Conservation (phyloP, 2,113 vertebrate species). For the Xyliphius kryptos region DNA sequence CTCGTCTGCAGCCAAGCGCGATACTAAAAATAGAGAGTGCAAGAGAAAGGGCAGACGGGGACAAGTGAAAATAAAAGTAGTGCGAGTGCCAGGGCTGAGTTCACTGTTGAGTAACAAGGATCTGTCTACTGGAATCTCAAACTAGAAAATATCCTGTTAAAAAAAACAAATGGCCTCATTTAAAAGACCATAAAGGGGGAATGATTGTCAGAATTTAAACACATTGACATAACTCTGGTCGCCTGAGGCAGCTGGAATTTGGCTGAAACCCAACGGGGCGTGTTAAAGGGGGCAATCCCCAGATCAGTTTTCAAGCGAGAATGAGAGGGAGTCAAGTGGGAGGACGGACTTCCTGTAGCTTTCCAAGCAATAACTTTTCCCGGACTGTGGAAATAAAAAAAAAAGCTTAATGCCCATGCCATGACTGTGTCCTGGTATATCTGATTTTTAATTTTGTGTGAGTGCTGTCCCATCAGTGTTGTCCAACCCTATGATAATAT, state of each 20-base stretch:
- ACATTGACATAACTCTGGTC: not conserved
- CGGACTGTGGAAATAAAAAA: not conserved
- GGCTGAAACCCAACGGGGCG: too few species aligned
- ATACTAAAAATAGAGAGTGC: conserved; percentile 59
- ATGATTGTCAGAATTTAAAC: not conserved
- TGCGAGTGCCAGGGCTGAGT: too few species aligned
- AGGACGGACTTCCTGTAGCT: conserved; percentile 26
- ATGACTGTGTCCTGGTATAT: not conserved
- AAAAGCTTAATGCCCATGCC: not conserved
- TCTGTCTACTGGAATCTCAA: too few species aligned
- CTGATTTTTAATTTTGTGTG: not conserved
- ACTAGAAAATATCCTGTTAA: not conserved
- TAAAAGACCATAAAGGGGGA: not conserved
- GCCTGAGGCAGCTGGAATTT: not conserved
- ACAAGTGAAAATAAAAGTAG: too few species aligned
- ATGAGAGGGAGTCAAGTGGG: not conserved
- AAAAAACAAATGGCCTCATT: not conserved
- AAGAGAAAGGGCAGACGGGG: conserved; percentile 15
- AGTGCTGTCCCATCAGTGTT: not conserved
- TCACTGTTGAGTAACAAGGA: too few species aligned
- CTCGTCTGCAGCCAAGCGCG: conserved; percentile 65
- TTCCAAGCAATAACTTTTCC: conserved; percentile 33
- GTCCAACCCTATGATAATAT: too few species aligned
- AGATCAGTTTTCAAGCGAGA: not conserved
- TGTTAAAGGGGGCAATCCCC: conserved; percentile 3